A percentile compares a stretch with the other conserved stretches of the same genome.
phyloP scores from a whole-genome alignment of 2,797 vertebrate genomes.

The Sebastes flavidus region DNA sequence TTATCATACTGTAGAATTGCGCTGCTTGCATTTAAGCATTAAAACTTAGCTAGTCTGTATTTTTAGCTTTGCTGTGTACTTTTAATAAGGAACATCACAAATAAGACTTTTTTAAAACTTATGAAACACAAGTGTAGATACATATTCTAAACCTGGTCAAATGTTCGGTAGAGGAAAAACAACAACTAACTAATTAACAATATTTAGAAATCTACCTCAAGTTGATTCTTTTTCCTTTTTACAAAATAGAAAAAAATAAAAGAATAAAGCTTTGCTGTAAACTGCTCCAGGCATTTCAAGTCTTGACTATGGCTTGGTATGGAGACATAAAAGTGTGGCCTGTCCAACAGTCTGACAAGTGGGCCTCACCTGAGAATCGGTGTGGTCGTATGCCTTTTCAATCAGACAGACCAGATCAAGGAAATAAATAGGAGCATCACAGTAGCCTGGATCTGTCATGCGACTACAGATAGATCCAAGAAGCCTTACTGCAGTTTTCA shows the following conservation, averaged over 20 bases:
- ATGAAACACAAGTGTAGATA: background rate
- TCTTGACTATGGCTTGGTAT: background rate
- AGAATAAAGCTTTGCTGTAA: background rate
- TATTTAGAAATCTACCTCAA: background rate
- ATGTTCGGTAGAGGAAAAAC: background rate
- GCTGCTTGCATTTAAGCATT: background rate
- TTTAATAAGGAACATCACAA: background rate
- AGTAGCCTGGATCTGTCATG: background rate
- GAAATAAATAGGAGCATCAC: slow-evolving; percentile 16
- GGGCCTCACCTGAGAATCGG: slow-evolving; percentile 24
- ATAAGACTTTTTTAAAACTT: background rate
- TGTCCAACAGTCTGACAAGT: background rate
- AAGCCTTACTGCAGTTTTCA: slow-evolving; percentile 34
- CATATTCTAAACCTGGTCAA: background rate
- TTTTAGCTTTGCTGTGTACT: background rate
- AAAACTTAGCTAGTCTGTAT: background rate
- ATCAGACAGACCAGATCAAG: slow-evolving; percentile 44
- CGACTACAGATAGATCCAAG: slow-evolving; percentile 12
- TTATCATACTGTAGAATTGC: background rate
- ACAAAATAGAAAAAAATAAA: background rate
- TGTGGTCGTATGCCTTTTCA: background rate
- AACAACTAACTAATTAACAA: background rate
- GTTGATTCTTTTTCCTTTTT: background rate
- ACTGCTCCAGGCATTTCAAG: background rate
- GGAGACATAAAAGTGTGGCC: background rate